phyloP scores from a whole-genome alignment of 2,888 invertebrate genomes.

The Tortricodes alternella region DNA sequence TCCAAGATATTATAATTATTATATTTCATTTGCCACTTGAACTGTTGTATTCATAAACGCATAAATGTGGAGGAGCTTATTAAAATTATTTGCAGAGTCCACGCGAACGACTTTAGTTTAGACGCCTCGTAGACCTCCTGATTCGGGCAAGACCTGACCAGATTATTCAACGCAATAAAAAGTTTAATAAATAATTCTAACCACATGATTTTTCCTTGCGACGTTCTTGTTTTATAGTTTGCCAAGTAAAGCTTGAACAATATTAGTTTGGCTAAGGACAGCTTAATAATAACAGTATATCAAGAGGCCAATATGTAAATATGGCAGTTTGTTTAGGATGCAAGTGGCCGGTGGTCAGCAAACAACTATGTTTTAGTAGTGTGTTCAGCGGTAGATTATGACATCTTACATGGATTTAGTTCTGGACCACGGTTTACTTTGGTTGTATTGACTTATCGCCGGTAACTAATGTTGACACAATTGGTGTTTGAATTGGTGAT shows the following conservation, averaged over 20 bases:
- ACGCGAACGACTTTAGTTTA: too few species aligned
- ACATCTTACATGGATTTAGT: slow-evolving; percentile 15
- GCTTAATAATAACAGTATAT: slow-evolving; percentile 14
- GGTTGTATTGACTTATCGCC: neutral
- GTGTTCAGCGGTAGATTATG: slow-evolving; percentile 17
- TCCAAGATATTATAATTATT: too few species aligned
- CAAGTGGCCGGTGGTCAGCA: slow-evolving; percentile 42
- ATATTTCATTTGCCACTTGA: too few species aligned
- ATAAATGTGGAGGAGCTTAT: too few species aligned
- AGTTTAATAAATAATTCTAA: too few species aligned
- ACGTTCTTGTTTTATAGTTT: neutral
- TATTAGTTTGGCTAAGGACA: neutral
- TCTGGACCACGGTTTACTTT: neutral
- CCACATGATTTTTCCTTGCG: too few species aligned
- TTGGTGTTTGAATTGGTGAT: neutral
- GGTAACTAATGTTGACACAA: neutral
- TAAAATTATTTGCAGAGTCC: too few species aligned
- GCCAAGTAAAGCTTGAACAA: neutral
- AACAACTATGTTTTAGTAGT: slow-evolving; percentile 18
- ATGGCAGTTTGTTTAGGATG: slow-evolving; percentile 37
- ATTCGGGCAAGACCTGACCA: too few species aligned
- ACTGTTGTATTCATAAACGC: too few species aligned
- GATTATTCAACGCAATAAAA: too few species aligned
- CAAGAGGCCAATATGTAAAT: slow-evolving; percentile 52
- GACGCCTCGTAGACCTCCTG: too few species aligned